Conservation (phyloP, 2,797 vertebrate genomes). For the Muraenolepis orangiensis region DNA sequence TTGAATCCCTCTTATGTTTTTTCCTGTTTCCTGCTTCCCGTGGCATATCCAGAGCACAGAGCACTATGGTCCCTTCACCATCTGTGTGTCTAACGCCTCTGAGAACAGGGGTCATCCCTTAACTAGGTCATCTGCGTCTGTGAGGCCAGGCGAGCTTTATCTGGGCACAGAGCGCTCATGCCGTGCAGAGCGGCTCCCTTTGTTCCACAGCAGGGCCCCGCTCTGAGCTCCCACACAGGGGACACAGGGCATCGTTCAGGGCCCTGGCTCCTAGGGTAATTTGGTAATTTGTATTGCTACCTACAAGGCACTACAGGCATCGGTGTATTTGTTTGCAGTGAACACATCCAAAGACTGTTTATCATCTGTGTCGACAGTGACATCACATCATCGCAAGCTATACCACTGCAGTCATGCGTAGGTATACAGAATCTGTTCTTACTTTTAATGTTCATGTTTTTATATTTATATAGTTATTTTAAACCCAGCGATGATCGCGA, state of each 20-base stretch:
- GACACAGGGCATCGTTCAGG: constrained; percentile 40
- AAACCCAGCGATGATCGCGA: background rate
- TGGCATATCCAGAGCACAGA: no score
- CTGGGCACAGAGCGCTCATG: constrained; percentile 59
- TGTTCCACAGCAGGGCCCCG: constrained; percentile 53
- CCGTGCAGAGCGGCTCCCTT: constrained; percentile 57
- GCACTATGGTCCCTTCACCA: constrained; percentile 13
- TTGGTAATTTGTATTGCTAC: background rate
- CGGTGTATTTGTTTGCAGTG: constrained; percentile 14
- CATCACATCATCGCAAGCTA: background rate
- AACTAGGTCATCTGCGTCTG: constrained; percentile 69
- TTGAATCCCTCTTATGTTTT: background rate
- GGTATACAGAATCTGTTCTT: background rate
- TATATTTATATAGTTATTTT: background rate
- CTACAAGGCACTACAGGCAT: background rate
- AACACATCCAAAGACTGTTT: background rate
- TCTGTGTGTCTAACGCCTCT: constrained; percentile 40
- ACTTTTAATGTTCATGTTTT: background rate
- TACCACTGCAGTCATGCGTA: background rate
- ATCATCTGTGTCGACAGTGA: background rate
- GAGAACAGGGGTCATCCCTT: constrained; percentile 41
- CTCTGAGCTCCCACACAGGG: constrained; percentile 56
- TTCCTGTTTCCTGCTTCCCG: no score
- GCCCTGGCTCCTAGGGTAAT: constrained; percentile 7
- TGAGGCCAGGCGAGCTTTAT: constrained; percentile 57